Evolutionary conservation across 2,797 vertebrate genomes (phyloP).

Genomic region (Selene dorsalis): DNA sequence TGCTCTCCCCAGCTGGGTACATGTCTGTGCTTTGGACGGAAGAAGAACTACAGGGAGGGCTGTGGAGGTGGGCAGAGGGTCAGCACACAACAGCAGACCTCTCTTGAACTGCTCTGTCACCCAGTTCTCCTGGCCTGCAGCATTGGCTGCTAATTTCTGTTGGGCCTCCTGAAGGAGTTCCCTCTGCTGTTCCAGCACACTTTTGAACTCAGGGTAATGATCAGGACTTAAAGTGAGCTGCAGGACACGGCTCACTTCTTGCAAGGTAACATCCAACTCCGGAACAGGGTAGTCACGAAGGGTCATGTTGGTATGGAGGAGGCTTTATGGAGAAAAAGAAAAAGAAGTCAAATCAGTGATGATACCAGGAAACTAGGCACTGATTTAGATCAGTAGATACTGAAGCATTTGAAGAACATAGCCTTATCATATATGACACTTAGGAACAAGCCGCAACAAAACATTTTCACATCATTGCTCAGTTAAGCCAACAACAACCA

Average conservation of each 20-base stretch:
- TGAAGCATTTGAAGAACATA: no score
- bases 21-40: constrained; percentile 66
- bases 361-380: not conserved
- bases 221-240: constrained; percentile 83
- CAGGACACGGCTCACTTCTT: constrained; percentile 83
- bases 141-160: constrained; percentile 49
- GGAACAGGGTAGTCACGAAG: constrained; percentile 84
- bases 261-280: constrained; percentile 80
- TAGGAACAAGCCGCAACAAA: not conserved
- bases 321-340: constrained; percentile 20
- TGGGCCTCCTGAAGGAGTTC: constrained; percentile 76
- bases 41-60: constrained; percentile 82
- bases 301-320: constrained; percentile 69
- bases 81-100: constrained; percentile 76
- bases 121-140: constrained; percentile 83
- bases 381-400: not conserved
- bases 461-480: not conserved
- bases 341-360: not conserved
- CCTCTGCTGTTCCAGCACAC: constrained; percentile 74
- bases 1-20: constrained; percentile 77
- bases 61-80: constrained; percentile 82
- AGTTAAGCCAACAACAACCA: not conserved
- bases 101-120: constrained; percentile 85
- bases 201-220: constrained; percentile 78
- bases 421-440: not conserved